phyloP scores from a whole-genome alignment of 2,113 vertebrate species.

The Globicephala melas region DNA sequence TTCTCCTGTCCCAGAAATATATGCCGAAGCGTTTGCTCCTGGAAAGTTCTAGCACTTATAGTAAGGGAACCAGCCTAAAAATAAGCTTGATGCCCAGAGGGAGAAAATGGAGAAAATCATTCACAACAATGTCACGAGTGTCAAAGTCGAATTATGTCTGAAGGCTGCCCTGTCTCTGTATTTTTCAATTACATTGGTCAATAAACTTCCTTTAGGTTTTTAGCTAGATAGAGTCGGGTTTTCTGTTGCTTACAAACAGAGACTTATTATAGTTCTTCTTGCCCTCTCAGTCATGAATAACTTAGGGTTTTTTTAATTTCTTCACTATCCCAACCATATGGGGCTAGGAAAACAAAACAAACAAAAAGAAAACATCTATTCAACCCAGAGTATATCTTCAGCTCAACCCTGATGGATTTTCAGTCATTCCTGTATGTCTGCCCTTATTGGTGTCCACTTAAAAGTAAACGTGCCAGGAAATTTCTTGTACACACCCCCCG shows the following conservation, averaged over 20 bases:
- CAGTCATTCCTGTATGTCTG: not conserved
- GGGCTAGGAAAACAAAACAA: not conserved
- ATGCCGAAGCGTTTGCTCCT: not conserved
- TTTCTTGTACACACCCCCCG: not conserved
- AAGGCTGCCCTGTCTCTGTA: not conserved
- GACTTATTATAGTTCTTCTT: not conserved
- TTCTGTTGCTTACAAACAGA: not conserved
- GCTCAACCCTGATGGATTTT: not conserved
- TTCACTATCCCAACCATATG: not conserved
- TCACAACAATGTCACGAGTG: not conserved
- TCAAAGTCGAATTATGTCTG: not conserved
- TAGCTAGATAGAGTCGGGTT: not conserved
- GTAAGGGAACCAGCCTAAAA: not conserved
- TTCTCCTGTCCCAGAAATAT: not conserved
- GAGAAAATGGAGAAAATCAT: not conserved
- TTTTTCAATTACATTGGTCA: not conserved
- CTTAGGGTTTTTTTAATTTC: not conserved
- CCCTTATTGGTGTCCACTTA: not conserved
- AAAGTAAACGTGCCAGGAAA: not conserved
- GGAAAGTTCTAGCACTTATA: not conserved
- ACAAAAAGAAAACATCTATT: not conserved
- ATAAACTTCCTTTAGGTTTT: not conserved
- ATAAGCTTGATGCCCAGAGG: not conserved
- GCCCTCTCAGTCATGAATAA: not conserved
- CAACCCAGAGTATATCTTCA: not conserved